Base-by-base conservation (phyloP, 2,113 vertebrate species). In the Ochotona princeps region DNA sequence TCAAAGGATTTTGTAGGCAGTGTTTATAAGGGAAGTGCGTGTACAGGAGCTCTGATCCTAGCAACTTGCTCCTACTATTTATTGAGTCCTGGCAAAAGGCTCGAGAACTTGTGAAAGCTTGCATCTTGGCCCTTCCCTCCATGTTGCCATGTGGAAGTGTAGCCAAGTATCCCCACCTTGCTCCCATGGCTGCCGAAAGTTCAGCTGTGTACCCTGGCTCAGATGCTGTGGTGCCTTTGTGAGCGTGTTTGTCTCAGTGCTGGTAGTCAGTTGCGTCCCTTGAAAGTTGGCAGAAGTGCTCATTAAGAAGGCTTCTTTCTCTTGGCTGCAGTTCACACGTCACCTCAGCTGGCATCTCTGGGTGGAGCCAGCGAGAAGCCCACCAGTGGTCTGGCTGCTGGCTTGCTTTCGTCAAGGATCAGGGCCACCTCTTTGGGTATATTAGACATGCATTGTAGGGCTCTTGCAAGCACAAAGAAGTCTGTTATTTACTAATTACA, bases 401-500 rank as follows among this genome's bases (percentile, higher is more conserved):
- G 11, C 57, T 96, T 38, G 69, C 96, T 85, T 90, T n/a, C 6
- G 38, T 87, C 91, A 51, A 61, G 91, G 73, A 86, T 21, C 32
- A 81, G 97, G 95, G 26, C 96, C 94, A 96, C 91, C 96, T 90
- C 92, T 92, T 97, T 96, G 95, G 88, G 93, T 92, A 74, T 73
- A 1, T 84, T 97, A 93, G 96, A 78, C 90, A 66, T 74, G 95
- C 92, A 94, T 97, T 95, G 94, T 49, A 82, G 94, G 89, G 87
- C 96, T 96, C 97, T 97, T 80, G 82, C 87, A 18, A 76, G 47
- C 94, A 92, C 95, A 94, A 74, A 83, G 30, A 44, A 94, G 61
- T 93, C 49, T 38, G 88, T 66, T 81, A 84, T 96, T 97, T 98
- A 94, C 97, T 96, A 97, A 81, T 97, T 97, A 95, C 83, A 44